Evolutionary conservation across 2,797 vertebrate species (phyloP).

Genomic region (Geranospiza caerulescens): DNA sequence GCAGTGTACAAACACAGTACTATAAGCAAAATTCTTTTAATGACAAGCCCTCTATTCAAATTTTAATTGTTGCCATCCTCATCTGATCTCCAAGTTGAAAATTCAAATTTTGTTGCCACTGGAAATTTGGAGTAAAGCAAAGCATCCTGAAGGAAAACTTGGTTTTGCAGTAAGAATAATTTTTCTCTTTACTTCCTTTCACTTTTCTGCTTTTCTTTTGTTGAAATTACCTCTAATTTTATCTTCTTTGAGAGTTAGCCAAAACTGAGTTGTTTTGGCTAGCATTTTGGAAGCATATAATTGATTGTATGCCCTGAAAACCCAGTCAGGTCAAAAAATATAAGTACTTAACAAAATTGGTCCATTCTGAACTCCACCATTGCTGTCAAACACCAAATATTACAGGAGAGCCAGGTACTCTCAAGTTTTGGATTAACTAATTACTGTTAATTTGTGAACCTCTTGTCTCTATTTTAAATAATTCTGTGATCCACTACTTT

Average conservation of each 20-base stretch:
- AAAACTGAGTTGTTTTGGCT: not conserved
- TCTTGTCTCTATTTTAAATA: not conserved
- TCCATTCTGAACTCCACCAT: not conserved
- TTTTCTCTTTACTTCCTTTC: not conserved
- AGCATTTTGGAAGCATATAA: not conserved
- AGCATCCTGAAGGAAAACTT: not conserved
- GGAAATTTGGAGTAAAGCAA: not conserved
- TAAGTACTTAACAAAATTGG: not conserved
- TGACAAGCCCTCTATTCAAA: not conserved
- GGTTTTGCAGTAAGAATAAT: not conserved
- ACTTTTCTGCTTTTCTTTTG: not conserved
- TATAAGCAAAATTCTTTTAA: not conserved
- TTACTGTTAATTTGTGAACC: not conserved
- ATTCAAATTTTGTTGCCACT: not conserved
- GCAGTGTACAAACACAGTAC: not conserved
- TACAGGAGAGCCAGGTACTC: not conserved
- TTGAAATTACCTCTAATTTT: not conserved
- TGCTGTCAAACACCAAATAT: not conserved
- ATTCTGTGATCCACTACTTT: not conserved
- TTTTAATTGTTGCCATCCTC: not conserved
- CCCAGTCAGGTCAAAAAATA: not conserved
- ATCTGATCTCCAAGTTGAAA: not conserved
- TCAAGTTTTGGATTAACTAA: not conserved
- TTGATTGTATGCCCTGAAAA: not conserved
- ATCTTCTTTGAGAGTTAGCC: not conserved